Evolutionary conservation across 2,797 vertebrate species (phyloP).

Genomic region (Florisuga fusca): DNA sequence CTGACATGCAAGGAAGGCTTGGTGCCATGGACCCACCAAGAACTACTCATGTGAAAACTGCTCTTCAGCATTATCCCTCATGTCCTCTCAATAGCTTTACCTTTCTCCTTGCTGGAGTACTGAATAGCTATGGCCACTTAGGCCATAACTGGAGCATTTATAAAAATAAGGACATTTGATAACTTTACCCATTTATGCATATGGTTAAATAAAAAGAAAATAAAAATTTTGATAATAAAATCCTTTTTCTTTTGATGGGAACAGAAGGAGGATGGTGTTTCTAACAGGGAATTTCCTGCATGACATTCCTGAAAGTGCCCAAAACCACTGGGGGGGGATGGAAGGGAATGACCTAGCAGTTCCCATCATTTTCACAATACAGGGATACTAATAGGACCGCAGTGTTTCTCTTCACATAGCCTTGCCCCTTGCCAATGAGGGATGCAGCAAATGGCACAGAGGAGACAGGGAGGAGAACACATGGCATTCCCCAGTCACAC

Average conservation of each 20-base stretch:
- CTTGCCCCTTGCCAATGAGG: not conserved
- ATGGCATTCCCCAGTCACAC: accelerated
- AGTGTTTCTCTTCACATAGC: not conserved
- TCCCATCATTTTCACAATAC: not conserved
- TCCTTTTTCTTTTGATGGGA: not conserved
- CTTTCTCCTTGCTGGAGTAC: not conserved
- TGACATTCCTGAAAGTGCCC: not conserved
- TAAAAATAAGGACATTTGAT: slow-evolving; percentile 15
- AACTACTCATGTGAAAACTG: not conserved
- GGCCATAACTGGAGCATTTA: not conserved
- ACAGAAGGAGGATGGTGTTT: not conserved
- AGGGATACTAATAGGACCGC: not conserved
- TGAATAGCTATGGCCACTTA: not conserved
- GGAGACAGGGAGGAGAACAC: not conserved
- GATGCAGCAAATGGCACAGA: not conserved
- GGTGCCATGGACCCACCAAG: not conserved
- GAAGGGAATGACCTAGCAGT: slow-evolving; percentile 1
- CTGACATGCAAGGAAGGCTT: accelerated
- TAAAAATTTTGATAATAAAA: not conserved
- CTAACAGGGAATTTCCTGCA: not conserved
- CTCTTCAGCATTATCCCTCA: not conserved
- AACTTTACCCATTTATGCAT: not conserved
- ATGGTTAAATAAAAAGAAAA: not conserved
- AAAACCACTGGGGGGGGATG: not conserved
- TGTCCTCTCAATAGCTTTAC: not conserved